phyloP scores from a whole-genome alignment of 2,113 vertebrate species.

The Dissostichus mawsoni region DNA sequence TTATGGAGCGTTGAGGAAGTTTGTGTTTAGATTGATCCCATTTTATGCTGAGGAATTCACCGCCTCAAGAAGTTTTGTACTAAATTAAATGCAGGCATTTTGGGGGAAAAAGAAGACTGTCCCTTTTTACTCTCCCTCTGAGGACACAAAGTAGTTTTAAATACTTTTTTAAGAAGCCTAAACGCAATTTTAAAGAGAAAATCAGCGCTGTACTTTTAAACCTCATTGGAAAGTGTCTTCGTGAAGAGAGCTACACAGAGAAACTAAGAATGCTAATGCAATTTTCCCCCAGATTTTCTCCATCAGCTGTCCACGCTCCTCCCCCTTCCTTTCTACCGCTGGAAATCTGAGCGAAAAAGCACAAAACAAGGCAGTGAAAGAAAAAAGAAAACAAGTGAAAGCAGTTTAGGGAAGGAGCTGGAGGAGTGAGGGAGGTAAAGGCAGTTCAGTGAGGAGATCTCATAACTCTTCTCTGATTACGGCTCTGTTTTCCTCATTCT shows the following conservation, averaged over 20 bases:
- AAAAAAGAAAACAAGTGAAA: slow-evolving; percentile 72
- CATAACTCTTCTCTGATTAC: slow-evolving; percentile 69
- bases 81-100: background rate
- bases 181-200: slow-evolving; percentile 14
- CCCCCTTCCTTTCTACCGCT: slow-evolving; percentile 35
- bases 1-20: slow-evolving; percentile 20
- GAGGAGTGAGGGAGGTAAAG: slow-evolving; percentile 25
- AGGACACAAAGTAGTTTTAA: slow-evolving; percentile 20
- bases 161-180: slow-evolving; percentile 19
- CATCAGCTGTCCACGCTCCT: slow-evolving; percentile 67
- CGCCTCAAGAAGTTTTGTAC: background rate
- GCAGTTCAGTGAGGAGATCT: slow-evolving; percentile 38
- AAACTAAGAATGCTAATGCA: slow-evolving; percentile 57
- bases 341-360: slow-evolving; percentile 67
- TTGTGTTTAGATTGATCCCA: background rate
- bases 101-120: background rate
- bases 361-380: slow-evolving; percentile 51
- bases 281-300: slow-evolving; percentile 58
- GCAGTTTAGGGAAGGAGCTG: slow-evolving; percentile 51
- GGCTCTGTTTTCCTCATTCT: slow-evolving; percentile 24
- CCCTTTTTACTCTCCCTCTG: background rate
- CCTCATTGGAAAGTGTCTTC: slow-evolving; percentile 31
- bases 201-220: slow-evolving; percentile 34
- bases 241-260: slow-evolving; percentile 48
- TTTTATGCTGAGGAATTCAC: slow-evolving; percentile 17